Evolutionary conservation across 2,888 invertebrate species (phyloP).

Genomic region (Lycaena phlaeas): DNA sequence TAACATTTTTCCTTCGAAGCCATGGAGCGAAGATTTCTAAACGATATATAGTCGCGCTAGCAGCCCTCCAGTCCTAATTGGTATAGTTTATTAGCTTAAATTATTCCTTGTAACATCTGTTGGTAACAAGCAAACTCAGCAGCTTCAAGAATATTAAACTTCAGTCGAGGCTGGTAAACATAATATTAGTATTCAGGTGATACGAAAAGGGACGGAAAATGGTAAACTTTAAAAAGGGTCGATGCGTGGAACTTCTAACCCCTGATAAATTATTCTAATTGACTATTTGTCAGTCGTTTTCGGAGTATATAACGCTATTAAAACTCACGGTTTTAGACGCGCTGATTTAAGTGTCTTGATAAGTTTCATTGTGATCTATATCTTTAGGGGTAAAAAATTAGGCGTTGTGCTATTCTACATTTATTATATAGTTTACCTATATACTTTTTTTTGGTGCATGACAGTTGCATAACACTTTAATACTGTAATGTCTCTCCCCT

Average conservation of each 20-base stretch:
- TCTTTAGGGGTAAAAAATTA: no score
- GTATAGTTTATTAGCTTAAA: conserved; percentile 16
- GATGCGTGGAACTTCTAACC: conserved; percentile 62
- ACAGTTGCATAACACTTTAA: no score
- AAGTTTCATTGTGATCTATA: no score
- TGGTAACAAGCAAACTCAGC: conserved; percentile 15
- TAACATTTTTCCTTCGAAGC: neutral
- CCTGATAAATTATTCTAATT: conserved; percentile 64
- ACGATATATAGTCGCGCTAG: neutral
- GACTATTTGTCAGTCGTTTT: conserved; percentile 39
- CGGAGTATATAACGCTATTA: no score
- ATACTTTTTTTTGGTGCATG: no score
- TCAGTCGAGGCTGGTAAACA: conserved; percentile 21
- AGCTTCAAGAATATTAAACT: conserved; percentile 21
- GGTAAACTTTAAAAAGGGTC: conserved; percentile 71
- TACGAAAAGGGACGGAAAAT: conserved; percentile 41
- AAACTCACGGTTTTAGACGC: no score
- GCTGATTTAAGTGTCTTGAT: no score
- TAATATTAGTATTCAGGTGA: conserved; percentile 61
- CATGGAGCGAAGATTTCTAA: neutral
- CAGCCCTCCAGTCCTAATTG: conserved; percentile 7
- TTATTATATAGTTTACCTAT: no score
- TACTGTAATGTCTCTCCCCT: no score
- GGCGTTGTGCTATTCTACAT: no score
- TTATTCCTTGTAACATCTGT: conserved; percentile 17